Evolutionary conservation across 2,797 vertebrate species (phyloP), one percentile per base, ranked within the genome.

Genomic region (Sebastes elongatus): DNA sequence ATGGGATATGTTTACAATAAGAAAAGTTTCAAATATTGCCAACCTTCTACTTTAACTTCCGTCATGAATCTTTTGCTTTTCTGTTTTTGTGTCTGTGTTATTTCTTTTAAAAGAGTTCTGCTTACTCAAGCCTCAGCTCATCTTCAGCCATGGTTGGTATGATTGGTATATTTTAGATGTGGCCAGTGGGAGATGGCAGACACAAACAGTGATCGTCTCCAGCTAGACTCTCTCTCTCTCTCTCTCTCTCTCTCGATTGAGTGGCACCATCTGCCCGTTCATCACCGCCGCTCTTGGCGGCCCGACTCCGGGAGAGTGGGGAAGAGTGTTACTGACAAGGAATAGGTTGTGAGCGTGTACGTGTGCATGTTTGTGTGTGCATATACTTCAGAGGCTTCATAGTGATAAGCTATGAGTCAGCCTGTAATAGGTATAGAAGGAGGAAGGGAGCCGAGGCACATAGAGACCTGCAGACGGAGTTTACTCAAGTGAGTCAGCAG

Each of bases 371-470:
- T 7, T 42, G 65, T 71, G 61, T 76, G 78, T 72, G 38, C 9
- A 3, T 60, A 38, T 63, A 13, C 80, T 78, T 71, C 7, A 57
- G 64, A 74, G 61, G 69, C 56, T 83, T 78, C 25, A 71, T 30
- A 6, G 64, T 66, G 84, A 88, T 89, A 79, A 89, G 74, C 64
- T 74, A 49, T 84, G 88, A 89, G 75, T 90, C 87, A 81, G 46
- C 46, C 63, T 68, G 69, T 68, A 80, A 69, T 64, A 76, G 74
- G 27, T 56, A 49, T 30, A 53, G 62, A 75, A 30, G 56, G 69
- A 80, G 78, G 80, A 79, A 23, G 49, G 32, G 42, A 78, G 70
- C 77, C 30, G 8, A 71, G 25, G 68, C 70, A 64, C 63, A 73
- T 11, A 32, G 9, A 86, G 64, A 74, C 72, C 76, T 38, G 56